Base-by-base conservation (phyloP, 2,113 vertebrate species). In the Todiramphus saurophagus region DNA sequence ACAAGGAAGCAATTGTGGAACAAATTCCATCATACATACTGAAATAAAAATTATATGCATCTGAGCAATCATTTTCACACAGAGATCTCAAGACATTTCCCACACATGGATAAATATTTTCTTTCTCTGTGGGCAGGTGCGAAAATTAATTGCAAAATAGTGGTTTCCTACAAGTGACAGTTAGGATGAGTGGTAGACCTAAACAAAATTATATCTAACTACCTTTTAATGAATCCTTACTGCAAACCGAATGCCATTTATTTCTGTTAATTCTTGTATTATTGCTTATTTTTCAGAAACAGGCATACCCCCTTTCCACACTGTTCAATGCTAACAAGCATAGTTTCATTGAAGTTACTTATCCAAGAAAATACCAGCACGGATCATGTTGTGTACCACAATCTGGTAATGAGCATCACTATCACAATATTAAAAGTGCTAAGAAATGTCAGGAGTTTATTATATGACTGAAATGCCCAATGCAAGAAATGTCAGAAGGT, bases 241-340 rank as follows among this genome's bases (percentile, higher is more conserved):
- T 86, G 72, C 50, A 89, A 75, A 75, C 10, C 17, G 9, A 70
- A 53, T 72, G 41, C 1, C 13, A 76, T 80, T 82, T 64, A 35
- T 82, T 74, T 90, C 30, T 85, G 7, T 62, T 68, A 19, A 75
- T 76, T 72, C 21, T 51, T 78, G 37, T 58, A 3, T 18, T 86
- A 39, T 8, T 44, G 4, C 8, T 58, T 56, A 3, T 27, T 83
- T 87, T 70, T 67, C 62, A 48, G 56, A 66, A 83, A 66, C 53
- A 39, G 3, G 13, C 35, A 21, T 58, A 53, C 5, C 4, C 1
- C 1, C 13, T 70, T 86, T 80, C 80, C 59, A 30, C 68, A n/a
- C 14, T 43, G 18, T 18, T 72, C 10, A n/a, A 35, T 15, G 9
- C 21, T 21, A 77, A 66, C 8, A 73, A 64, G 5, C 0, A 0